Base-by-base conservation (phyloP, 2,888 invertebrate genomes). In the Acanthosoma haemorrhoidale region DNA sequence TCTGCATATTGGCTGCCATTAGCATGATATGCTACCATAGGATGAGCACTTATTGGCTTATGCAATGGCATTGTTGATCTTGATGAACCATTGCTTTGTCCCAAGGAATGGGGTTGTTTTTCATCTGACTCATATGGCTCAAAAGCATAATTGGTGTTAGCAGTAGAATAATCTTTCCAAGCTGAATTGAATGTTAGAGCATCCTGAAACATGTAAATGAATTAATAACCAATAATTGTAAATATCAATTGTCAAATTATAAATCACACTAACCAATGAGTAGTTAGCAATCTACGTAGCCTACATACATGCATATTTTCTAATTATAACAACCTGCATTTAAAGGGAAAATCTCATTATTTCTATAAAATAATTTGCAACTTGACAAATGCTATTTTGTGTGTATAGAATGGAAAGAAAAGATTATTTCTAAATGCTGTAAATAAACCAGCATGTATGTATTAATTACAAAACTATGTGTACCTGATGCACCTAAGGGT, bases 111-210 rank as follows among this genome's bases (percentile, higher is more conserved):
- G 18, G 75, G 76, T 58, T 76, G 76, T 25, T 76, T 75, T 78
- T 91, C 90, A 76, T 92, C 91, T 71, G 89, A 88, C 76, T 92
- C 93, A 79, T 89, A 92, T 0, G 91, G 88, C 77, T 94, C 94
- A 80, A 94, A 94, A 0, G 91, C 94, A 80, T 93, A 94, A 81
- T 94, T 94, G 0, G 92, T 92, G 80, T 91, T 92, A 1, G 88
- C 85, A 1, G 88, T 83, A 0, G 90, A 87, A 79, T 93, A 94
- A 78, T 94, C 94, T 79, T 92, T 92, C 94, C 94, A 94, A 0
- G 92, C 91, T 16, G 90, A 88, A 79, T 87, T 90, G 21, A 90
- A 89, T 75, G 93, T 90, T 60, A 93, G 81, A 76, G 89, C 90
- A 76, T 92, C 92, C 92, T 93, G 83, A 59, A 68, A 41, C 36